Evolutionary conservation across 2,797 vertebrate genomes (phyloP).

Genomic region (Pantherophis alleghaniensis): DNA sequence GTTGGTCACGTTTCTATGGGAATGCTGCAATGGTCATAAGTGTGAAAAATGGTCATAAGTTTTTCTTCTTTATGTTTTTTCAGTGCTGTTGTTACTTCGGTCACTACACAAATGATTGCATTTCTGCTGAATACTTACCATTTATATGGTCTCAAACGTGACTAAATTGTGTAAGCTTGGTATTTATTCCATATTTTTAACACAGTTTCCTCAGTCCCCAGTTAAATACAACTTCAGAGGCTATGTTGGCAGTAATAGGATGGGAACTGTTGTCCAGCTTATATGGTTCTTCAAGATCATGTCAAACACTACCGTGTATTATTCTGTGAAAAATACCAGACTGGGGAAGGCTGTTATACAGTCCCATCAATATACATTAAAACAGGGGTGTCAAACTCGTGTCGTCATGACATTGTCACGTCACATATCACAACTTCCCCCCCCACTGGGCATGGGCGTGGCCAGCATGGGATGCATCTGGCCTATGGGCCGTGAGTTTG

Average conservation of each 20-base stretch:
- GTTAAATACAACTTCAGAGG: neutral
- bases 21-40: neutral
- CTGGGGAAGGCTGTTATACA: neutral
- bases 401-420: too few relatives aligned
- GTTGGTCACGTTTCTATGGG: neutral
- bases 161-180: neutral
- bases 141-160: neutral
- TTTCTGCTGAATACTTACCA: neutral
- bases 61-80: neutral
- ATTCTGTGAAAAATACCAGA: neutral
- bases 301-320: neutral
- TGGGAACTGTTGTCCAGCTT: neutral
- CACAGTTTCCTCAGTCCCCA: neutral
- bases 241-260: neutral
- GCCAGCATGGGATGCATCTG: too few relatives aligned
- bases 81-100: neutral
- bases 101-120: neutral
- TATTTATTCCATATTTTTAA: neutral
- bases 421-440: too few relatives aligned
- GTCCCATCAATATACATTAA: neutral
- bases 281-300: neutral
- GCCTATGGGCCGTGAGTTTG: too few relatives aligned
- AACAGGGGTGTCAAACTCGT: too few relatives aligned
- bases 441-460: too few relatives aligned
- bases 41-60: neutral